phyloP scores from a whole-genome alignment of 2,113 vertebrate genomes.

The Macroglossus sobrinus region DNA sequence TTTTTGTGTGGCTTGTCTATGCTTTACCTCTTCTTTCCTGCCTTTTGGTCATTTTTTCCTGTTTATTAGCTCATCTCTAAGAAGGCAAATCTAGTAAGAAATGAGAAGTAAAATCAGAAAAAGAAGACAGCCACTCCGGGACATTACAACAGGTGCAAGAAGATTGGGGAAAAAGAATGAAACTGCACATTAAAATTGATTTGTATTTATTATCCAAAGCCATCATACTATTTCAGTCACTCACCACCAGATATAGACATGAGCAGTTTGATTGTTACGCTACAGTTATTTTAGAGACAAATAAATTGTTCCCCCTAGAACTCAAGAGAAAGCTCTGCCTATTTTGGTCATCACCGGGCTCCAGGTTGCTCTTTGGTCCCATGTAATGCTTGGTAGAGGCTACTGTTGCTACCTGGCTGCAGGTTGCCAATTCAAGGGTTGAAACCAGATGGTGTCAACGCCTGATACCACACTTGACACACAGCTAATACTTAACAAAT shows the following conservation, averaged over 20 bases:
- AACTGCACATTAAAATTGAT: neutral
- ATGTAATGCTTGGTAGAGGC: neutral
- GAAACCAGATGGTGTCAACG: neutral
- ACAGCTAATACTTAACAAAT: neutral
- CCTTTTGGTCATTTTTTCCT: neutral
- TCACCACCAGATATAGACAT: neutral
- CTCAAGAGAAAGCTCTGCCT: neutral
- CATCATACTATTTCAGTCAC: neutral
- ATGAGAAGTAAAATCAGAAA: neutral
- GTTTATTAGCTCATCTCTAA: neutral
- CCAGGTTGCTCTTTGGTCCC: neutral
- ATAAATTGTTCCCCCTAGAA: neutral
- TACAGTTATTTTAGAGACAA: neutral
- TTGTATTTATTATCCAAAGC: slow-evolving; percentile 37
- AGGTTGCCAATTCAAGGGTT: neutral
- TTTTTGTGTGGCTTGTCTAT: neutral
- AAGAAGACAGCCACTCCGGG: no score
- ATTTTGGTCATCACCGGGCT: neutral
- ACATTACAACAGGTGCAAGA: rapidly evolving
- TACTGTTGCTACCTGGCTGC: neutral
- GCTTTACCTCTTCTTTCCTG: neutral
- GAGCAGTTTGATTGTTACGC: neutral
- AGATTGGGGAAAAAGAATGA: neutral
- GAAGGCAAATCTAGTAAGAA: neutral
- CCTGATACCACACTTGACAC: neutral